phyloP scores from a whole-genome alignment of 2,888 invertebrate species.

The Dermolepida albohirtum region DNA sequence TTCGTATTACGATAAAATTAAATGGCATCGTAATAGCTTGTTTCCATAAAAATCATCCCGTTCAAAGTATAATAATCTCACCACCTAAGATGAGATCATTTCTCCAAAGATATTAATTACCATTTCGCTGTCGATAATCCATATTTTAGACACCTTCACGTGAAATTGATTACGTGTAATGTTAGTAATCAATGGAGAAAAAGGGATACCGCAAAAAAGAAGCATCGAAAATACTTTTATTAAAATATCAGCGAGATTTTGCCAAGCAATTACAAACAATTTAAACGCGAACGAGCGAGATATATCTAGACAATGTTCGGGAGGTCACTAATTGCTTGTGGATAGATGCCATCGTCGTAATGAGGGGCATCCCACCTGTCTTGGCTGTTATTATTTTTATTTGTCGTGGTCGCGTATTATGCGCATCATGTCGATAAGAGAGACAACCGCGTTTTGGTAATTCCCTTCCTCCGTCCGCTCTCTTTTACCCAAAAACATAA shows the following conservation, averaged over 20 bases:
- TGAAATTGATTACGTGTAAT: conserved; percentile 11
- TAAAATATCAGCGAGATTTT: conserved; percentile 37
- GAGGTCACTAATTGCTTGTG: conserved; percentile 14
- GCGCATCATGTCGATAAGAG: conserved; percentile 9
- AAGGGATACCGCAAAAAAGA: conserved; percentile 1
- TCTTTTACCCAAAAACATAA: conserved; percentile 50
- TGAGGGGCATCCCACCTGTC: conserved; percentile 34
- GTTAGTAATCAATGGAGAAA: conserved; percentile 5
- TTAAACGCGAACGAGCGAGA: conserved; percentile 11
- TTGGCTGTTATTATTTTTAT: conserved; percentile 33
- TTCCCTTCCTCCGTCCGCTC: conserved; percentile 8
- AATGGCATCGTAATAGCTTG: no score
- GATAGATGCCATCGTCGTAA: not conserved
- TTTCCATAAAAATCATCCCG: no score
- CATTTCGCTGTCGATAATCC: not conserved
- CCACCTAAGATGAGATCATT: no score
- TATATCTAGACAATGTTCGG: conserved; percentile 4
- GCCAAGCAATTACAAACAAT: conserved; percentile 18
- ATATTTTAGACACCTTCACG: conserved; percentile 18
- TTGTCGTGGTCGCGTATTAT: conserved; percentile 12
- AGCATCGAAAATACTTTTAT: conserved; percentile 12
- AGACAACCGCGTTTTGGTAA: not conserved
- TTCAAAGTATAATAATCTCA: no score
- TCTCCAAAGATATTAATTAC: no score
- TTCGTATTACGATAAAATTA: no score